Evolutionary conservation across 2,797 vertebrate species (phyloP).

Genomic region (Eospalax fontanierii): DNA sequence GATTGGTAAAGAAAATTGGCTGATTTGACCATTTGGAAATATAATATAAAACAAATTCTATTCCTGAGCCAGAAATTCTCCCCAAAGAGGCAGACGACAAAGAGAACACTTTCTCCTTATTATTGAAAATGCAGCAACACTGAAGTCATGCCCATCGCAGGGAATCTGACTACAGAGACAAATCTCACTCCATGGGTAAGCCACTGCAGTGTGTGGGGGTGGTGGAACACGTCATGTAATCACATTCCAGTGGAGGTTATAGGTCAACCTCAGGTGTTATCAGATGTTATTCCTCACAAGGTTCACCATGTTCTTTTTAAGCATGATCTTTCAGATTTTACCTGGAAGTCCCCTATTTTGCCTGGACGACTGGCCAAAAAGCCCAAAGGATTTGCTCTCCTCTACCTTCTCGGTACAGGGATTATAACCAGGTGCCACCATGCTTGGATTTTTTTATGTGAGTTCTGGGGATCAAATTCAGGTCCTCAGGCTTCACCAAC

Average conservation of each 20-base stretch:
- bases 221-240: no score
- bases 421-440: not conserved
- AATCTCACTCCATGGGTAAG: not conserved
- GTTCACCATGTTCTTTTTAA: not conserved
- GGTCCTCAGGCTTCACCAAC: not conserved
- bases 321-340: not conserved
- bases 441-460: not conserved
- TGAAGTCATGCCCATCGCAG: no score
- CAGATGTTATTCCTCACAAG: no score
- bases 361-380: not conserved
- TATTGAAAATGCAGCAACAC: fast-evolving
- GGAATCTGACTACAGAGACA: not conserved
- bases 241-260: not conserved
- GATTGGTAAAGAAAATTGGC: not conserved
- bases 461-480: not conserved
- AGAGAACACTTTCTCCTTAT: not conserved
- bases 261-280: not conserved
- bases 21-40: not conserved
- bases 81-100: not conserved
- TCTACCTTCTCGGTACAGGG: not conserved
- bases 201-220: no score
- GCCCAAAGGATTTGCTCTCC: no score
- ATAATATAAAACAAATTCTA: not conserved
- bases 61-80: not conserved
- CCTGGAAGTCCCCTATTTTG: not conserved